phyloP scores from a whole-genome alignment of 1,140 invertebrate genomes.

The Gyrodactylus salaris region DNA sequence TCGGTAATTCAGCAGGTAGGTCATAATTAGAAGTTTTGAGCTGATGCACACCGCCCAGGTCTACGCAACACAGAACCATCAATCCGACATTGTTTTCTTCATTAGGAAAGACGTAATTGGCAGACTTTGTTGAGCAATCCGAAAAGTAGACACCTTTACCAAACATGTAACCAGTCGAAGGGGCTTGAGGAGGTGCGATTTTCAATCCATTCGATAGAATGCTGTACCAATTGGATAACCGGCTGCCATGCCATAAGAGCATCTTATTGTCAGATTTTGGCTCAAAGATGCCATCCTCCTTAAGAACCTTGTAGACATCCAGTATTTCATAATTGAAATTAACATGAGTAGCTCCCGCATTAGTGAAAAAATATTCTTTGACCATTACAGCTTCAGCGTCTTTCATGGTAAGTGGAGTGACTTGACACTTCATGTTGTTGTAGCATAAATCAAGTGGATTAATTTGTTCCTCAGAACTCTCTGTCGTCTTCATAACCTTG shows the following conservation, averaged over 20 bases:
- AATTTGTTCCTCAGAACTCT: slow-evolving; percentile 16
- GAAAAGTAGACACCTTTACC: slow-evolving; percentile 62
- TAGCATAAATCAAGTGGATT: slow-evolving; percentile 55
- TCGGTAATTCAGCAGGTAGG: slow-evolving; percentile 15
- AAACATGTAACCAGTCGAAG: slow-evolving; percentile 67
- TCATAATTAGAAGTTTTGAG: slow-evolving; percentile 14
- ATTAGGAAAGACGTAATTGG: slow-evolving; percentile 65
- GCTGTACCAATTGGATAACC: slow-evolving; percentile 63
- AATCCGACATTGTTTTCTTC: slow-evolving; percentile 36
- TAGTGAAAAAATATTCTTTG: slow-evolving; percentile 14
- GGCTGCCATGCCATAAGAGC: slow-evolving; percentile 76
- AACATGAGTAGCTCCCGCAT: slow-evolving; percentile 17
- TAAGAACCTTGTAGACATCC: slow-evolving; percentile 15
- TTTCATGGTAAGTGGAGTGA: slow-evolving; percentile 32
- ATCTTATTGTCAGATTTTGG: slow-evolving; percentile 21
- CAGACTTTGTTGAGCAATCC: slow-evolving; percentile 92
- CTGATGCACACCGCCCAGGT: slow-evolving; percentile 35
- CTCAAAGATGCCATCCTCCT: slow-evolving; percentile 13
- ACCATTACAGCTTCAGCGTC: slow-evolving; percentile 33
- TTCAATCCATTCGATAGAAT: slow-evolving; percentile 31
- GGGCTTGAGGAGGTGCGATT: slow-evolving; percentile 20
- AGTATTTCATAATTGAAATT: slow-evolving; percentile 16
- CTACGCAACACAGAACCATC: slow-evolving; percentile 66
- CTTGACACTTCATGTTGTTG: slow-evolving; percentile 45
- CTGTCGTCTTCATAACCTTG: slow-evolving; percentile 32